These are phyloP conservation scores for Equus quagga DNA, from an alignment of 2,113 vertebrate genomes.

Conservation along the genomic window DNA sequence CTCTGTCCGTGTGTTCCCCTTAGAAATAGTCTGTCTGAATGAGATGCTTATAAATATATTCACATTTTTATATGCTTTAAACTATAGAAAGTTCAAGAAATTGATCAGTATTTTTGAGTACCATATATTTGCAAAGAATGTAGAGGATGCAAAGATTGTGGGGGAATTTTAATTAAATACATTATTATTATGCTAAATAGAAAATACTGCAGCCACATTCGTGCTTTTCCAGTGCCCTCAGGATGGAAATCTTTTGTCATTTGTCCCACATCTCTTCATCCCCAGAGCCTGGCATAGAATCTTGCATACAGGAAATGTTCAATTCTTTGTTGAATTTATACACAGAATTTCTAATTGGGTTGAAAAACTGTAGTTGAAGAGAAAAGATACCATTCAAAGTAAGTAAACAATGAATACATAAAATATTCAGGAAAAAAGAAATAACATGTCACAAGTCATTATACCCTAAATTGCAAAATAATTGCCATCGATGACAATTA, in stretches of 20 bases:
- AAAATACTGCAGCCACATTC: background rate
- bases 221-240: background rate
- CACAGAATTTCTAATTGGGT: background rate
- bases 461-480: background rate
- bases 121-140: background rate
- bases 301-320: background rate
- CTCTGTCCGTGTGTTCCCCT: background rate
- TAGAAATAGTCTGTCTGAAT: background rate
- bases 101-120: slow-evolving; percentile 3
- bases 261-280: background rate
- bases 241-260: background rate
- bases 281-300: background rate
- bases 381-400: background rate
- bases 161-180: background rate
- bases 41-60: background rate
- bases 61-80: slow-evolving; percentile 7
- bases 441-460: background rate
- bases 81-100: background rate
- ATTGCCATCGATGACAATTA: background rate
- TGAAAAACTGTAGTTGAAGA: background rate
- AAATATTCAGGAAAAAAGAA: background rate
- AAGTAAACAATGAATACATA: background rate
- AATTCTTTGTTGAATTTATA: background rate
- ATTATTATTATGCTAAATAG: background rate
- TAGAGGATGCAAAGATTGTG: background rate